A percentile compares a stretch with the other conserved stretches of the same genome.
Evolutionary conservation across 1,140 invertebrate genomes (phyloP).

Genomic region (Leptopilina boulardi): DNA sequence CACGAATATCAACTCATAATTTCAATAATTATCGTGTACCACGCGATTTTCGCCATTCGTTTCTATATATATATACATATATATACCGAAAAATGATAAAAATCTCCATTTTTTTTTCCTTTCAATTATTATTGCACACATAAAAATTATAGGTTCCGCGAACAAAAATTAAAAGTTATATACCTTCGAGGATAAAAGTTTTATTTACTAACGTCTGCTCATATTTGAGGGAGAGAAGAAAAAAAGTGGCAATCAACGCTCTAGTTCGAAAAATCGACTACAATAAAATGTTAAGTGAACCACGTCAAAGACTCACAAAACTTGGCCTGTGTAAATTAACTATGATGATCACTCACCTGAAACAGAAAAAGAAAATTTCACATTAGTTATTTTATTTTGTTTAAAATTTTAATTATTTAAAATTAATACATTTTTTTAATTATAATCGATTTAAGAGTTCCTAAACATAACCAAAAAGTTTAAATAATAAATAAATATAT

Average conservation of each 20-base stretch:
- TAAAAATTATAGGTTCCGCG: conserved; percentile 31
- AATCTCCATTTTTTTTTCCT: conserved; percentile 14
- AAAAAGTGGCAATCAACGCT: not conserved
- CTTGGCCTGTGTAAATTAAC: not conserved
- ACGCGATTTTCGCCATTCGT: conserved; percentile 21
- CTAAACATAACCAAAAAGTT: no score
- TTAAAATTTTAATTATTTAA: no score
- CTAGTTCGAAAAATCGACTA: not conserved
- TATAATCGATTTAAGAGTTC: no score
- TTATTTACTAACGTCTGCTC: not conserved
- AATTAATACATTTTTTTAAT: no score
- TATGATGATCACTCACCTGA: not conserved
- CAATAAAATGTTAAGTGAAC: not conserved
- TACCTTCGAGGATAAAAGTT: not conserved
- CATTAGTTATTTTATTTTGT: not conserved
- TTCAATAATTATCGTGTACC: conserved; percentile 24
- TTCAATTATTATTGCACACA: conserved; percentile 33
- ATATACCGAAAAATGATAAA: conserved; percentile 9
- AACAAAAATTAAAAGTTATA: conserved; percentile 28
- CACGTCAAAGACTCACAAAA: not conserved
- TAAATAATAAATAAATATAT: no score
- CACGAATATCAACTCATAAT: conserved; percentile 31
- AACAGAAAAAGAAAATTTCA: not conserved
- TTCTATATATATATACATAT: no score
- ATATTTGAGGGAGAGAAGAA: not conserved